phyloP scores from a whole-genome alignment of 2,888 invertebrate genomes.

The Pterobdella sp. region DNA sequence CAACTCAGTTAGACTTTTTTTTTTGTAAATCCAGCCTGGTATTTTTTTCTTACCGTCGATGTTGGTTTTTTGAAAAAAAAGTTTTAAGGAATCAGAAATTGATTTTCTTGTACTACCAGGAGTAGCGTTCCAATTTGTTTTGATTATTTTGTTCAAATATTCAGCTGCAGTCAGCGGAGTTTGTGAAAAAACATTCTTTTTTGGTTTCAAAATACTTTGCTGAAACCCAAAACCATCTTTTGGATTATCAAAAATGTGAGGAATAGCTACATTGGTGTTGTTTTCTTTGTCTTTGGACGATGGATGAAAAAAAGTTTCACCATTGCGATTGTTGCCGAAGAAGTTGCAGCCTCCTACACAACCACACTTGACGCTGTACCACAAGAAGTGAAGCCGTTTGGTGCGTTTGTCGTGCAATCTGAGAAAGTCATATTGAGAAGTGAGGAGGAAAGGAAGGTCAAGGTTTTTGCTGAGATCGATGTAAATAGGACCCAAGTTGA shows the following conservation, averaged over 20 bases:
- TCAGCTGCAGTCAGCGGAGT: constrained; percentile 2
- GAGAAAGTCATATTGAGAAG: constrained; percentile 52
- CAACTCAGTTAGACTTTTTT: no score
- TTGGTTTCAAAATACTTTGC: constrained; percentile 75
- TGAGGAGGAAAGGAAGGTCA: constrained; percentile 44
- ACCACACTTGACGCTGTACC: constrained; percentile 78
- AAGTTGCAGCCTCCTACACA: constrained; percentile 90
- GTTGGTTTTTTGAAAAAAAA: no score
- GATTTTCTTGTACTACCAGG: no score
- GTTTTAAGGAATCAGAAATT: no score
- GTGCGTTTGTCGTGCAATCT: constrained; percentile 65
- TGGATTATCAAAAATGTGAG: constrained; percentile 41
- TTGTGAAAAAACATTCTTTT: constrained; percentile 9
- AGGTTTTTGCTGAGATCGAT: constrained; percentile 74
- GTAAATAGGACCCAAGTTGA: constrained; percentile 79
- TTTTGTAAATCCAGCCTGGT: no score
- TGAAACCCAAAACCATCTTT: constrained; percentile 75
- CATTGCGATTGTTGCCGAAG: constrained; percentile 85
- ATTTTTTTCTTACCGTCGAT: no score
- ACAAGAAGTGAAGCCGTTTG: constrained; percentile 86
- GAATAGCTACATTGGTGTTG: constrained; percentile 41
- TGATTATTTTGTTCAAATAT: constrained; percentile 17
- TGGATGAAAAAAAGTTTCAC: constrained; percentile 77
- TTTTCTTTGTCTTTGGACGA: constrained; percentile 34
- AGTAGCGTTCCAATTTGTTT: not conserved